Evolutionary conservation across 2,888 invertebrate genomes (phyloP), one percentile per base, ranked within the genome.

Genomic region (Pecten maximus): DNA sequence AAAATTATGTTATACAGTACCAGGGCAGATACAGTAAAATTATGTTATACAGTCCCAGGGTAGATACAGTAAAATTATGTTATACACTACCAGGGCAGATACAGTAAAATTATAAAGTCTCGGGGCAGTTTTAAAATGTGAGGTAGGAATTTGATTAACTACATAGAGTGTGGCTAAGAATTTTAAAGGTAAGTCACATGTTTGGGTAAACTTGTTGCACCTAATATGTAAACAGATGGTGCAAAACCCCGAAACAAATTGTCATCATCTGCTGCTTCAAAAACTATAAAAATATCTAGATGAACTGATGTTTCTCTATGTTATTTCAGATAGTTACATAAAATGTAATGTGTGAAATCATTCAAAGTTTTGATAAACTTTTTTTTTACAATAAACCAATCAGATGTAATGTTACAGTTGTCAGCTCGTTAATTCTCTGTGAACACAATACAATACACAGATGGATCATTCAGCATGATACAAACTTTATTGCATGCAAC

Each of bases 401-500:
- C 74, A 74, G 74, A 28, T 74, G 74, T 35, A 74, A 74, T 74
- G 74, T 35, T 74, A 28, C 74, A 35, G 74, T 15, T 74, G 74
- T 74, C 74, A 74, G 74, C 35, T 74, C 74, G 35, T 74, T 74
- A 74, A 74, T 74, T 74, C 35, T 35, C 8, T 35, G 15, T 15
- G 54, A 74, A 74, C 74, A 74, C 28, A 28, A 74, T 35, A 74
- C 74, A 74, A 74, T 74, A 28, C 74, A 74, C 74, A 74, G 74
- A 74, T 74, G 74, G 74, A 23, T 74, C 28, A 74, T 74, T 74
- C 74, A 35, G 74, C 35, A 35, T 28, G 35, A 74, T 74, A 74
- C 74, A 35, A 23, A 74, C 35, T 74, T 74, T 74, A 74, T 74
- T 28, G 74, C 74, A 74, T 74, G 74, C 74, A 74, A 74, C 74